Evolutionary conservation across 1,140 invertebrate species (phyloP).

Genomic region (Caligus rogercresseyi): DNA sequence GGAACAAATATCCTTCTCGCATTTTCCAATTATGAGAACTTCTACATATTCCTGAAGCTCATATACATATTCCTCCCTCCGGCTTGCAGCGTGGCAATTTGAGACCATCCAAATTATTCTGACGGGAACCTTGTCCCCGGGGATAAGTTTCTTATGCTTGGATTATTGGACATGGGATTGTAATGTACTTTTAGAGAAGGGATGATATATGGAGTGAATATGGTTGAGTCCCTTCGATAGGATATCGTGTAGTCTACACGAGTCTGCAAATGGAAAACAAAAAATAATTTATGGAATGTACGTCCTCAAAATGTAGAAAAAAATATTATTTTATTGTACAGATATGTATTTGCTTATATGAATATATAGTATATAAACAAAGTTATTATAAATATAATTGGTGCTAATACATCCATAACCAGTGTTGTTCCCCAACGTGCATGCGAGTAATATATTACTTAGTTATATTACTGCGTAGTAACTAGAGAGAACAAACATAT

Average conservation of each 20-base stretch:
- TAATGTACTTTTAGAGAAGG: background rate
- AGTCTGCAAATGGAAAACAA: no score
- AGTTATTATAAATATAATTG: no score
- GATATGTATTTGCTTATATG: no score
- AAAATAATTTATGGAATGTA: no score
- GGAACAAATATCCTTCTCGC: background rate
- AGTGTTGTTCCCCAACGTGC: no score
- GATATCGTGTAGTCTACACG: background rate
- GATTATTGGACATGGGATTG: background rate
- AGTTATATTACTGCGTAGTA: no score
- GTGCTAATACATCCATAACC: no score
- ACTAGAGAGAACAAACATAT: no score
- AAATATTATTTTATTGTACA: no score
- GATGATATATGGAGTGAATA: background rate
- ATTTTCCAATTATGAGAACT: background rate
- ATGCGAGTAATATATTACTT: no score
- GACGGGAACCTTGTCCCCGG: background rate
- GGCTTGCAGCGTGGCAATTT: background rate
- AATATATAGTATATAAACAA: no score
- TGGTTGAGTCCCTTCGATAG: background rate
- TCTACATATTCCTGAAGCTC: background rate
- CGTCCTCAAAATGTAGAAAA: no score
- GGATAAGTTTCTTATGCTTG: background rate
- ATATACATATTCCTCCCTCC: background rate
- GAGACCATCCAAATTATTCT: background rate